Evolutionary conservation across 2,888 invertebrate species (phyloP).

Genomic region (Drosophila pseudotalamancana): DNA sequence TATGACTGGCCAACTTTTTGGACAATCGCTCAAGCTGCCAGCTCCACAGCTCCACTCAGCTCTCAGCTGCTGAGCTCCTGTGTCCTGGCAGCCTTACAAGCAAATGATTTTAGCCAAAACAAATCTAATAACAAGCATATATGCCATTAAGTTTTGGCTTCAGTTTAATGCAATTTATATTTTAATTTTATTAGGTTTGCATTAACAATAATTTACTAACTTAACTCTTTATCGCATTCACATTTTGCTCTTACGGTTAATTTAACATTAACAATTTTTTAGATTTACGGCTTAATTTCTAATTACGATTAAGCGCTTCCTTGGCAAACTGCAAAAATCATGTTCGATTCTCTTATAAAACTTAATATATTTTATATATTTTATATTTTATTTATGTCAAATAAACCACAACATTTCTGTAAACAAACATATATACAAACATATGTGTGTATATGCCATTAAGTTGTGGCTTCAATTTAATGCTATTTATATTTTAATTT

Average conservation of each 20-base stretch:
- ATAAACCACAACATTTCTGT: conserved; percentile 21
- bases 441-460: no score
- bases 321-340: no score
- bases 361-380: no score
- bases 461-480: background rate
- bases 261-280: no score
- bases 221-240: no score
- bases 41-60: conserved; percentile 25
- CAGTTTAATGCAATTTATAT: background rate
- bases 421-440: background rate
- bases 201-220: no score
- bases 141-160: background rate
- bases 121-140: background rate
- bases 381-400: no score
- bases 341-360: no score
- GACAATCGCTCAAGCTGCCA: conserved; percentile 72
- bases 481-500: background rate
- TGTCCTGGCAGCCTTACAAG: conserved; percentile 65
- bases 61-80: conserved; percentile 27
- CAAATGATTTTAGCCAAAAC: conserved; percentile 67
- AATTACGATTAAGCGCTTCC: no score
- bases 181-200: no score
- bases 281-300: no score
- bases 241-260: no score
- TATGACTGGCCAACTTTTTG: conserved; percentile 51